phyloP scores from a whole-genome alignment of 1,140 invertebrate genomes.

The Drosophila fuyamai region DNA sequence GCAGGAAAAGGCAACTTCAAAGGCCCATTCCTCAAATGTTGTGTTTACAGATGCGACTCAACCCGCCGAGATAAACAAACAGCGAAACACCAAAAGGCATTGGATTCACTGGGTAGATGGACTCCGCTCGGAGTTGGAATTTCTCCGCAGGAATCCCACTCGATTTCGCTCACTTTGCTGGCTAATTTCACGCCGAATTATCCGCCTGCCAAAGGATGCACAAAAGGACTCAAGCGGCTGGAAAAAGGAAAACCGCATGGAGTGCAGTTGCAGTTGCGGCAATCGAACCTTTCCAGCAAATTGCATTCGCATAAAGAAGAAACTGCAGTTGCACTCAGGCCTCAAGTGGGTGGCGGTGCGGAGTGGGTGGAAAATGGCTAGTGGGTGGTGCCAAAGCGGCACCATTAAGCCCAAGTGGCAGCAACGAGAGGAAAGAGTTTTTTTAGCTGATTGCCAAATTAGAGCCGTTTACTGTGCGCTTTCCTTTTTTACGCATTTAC shows the following conservation, averaged over 20 bases:
- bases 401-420: conserved; percentile 55
- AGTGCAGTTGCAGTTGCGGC: conserved; percentile 18
- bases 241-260: conserved; percentile 34
- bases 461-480: conserved; percentile 59
- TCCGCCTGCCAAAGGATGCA: conserved; percentile 51
- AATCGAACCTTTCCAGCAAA: conserved; percentile 83
- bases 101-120: conserved; percentile 11
- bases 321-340: conserved; percentile 46
- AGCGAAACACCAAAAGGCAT: conserved; percentile 25
- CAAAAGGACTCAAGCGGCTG: conserved; percentile 69
- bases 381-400: conserved; percentile 18
- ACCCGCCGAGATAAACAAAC: conserved; percentile 65
- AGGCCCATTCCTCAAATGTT: conserved; percentile 38
- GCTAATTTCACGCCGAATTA: conserved; percentile 74
- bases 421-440: conserved; percentile 19
- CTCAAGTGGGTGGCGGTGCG: conserved; percentile 41
- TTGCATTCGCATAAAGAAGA: conserved; percentile 80
- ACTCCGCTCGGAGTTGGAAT: conserved; percentile 2
- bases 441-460: conserved; percentile 73
- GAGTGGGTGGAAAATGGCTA: conserved; percentile 10
- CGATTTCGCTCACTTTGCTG: conserved; percentile 56
- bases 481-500: conserved; percentile 71
- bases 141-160: conserved; percentile 10
- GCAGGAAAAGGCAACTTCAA: conserved; percentile 58
- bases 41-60: conserved; percentile 76